Evolutionary conservation across 1,140 invertebrate genomes (phyloP), one percentile per base, ranked within the genome.

Genomic region (Drosophila athabasca): DNA sequence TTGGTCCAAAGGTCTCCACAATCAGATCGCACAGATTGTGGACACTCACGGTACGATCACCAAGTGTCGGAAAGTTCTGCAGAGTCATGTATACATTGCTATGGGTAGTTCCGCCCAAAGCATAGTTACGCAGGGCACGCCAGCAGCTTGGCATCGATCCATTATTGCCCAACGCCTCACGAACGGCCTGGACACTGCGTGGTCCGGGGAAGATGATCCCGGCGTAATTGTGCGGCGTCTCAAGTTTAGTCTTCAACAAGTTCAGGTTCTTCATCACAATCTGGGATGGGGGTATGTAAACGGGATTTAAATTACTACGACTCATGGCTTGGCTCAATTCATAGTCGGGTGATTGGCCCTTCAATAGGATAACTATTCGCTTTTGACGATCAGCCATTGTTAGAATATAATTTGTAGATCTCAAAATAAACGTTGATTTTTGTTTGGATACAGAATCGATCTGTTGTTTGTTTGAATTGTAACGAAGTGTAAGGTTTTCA

Each of bases 131-230:
- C 22, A 91, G 90, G 0, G 87, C 65, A 29, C 84, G 92, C 93
- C 93, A 93, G 59, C 90, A 64, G 3, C 76, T 85, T 35, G 91
- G 92, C 35, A 92, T 82, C 0, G 90, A 77, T 2, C 91, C 85
- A n/a, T 53, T 57, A n/a, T 52, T 58, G 0, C 51, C 90, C 70
- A 93, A 89, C 87, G 76, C 92, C 82, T 61, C 87, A 82, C 1
- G 88, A 0, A 92, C 88, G 1, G 92, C 92, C 43, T 93, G 91
- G 3, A 93, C 90, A n/a, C 92, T 92, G 13, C 93, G 71, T 0
- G 92, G 91, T 17, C 92, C 91, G 0, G 92, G 92, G 17, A 93
- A 76, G 48, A 93, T 90, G 15, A 93, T 77, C 0, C 92, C 93
- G 6, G 90, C 78, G 62, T 93, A 93, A 5, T 78, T 75, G 15